Base-by-base conservation (phyloP, 1,140 invertebrate species). In the Oreohelix idahoensis region DNA sequence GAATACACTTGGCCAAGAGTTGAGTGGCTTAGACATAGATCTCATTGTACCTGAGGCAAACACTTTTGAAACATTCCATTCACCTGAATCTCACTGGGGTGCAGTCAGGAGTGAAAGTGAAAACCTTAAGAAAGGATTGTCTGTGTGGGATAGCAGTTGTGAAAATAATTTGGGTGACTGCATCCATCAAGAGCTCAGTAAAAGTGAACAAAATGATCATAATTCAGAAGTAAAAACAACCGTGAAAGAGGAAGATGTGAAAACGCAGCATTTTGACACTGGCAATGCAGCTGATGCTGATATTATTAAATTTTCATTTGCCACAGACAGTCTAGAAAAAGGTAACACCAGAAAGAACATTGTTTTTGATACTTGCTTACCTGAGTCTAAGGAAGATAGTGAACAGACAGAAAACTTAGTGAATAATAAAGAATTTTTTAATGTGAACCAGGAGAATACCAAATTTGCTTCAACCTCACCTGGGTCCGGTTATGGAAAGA, bases 261-360 rank as follows among this genome's bases (percentile, higher is more conserved):
- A 17, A 15, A 32, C 26, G 23, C 32, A 20, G 4, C 4, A 26
- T 11, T 17, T 1, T 71, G 69, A 35, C 13, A 71, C 26, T 35
- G 66, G 35, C 35, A n/a, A 11, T 69, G 4, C 23, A 74, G 13
- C 32, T 53, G 76, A 78, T 78, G 51, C n/a, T 36, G 51, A 78
- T 53, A 32, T 78, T 23, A 78, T 78, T 29, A 78, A 78, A 58
- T 78, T 78, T 32, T 78, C 76, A 15, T 78, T 78, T 63, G 53
- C 42, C 35, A 36, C 76, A 78, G n/a, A 58, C 5, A 35, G 58
- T 4, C 17, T 42, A 32, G 38, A 78, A 36, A 45, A 76, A 42
- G n/a, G 32, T 76, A 76, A 10, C 36, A 26, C 20, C n/a, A n/a
- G 17, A 76, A 49, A 76, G n/a, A 1, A 8, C 13, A 2, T 76